These are phyloP conservation scores for Gastrophysa polygoni DNA, from an alignment of 2,888 invertebrate species.

Conservation along the genomic window DNA sequence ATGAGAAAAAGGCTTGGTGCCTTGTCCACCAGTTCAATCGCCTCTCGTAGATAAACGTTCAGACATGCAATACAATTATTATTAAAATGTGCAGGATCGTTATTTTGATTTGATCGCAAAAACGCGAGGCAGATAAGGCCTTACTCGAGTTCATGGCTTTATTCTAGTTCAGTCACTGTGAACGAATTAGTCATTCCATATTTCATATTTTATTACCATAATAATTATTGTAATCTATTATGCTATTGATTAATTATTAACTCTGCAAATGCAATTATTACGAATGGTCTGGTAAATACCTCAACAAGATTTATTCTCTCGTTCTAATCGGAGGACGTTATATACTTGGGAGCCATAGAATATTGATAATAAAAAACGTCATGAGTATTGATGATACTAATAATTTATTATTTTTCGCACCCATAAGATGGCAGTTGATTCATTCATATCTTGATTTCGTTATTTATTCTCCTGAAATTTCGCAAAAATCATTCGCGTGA, in stretches of 20 bases:
- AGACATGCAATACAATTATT: conserved; percentile 40
- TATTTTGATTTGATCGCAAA: conserved; percentile 40
- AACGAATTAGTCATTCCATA: conserved; percentile 30
- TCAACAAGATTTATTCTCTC: not conserved
- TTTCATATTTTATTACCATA: conserved; percentile 18
- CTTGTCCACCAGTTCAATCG: conserved; percentile 33
- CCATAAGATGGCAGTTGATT: too few species aligned
- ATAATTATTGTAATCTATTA: conserved; percentile 18
- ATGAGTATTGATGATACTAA: not conserved
- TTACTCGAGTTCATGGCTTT: conserved; percentile 37
- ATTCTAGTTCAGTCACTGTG: conserved; percentile 41
- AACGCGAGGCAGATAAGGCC: conserved; percentile 36
- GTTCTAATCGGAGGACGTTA: too few species aligned
- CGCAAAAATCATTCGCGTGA: too few species aligned
- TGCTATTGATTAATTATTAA: conserved; percentile 15
- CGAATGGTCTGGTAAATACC: conserved; percentile 1
- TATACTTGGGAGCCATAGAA: too few species aligned
- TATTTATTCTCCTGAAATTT: too few species aligned
- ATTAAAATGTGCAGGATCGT: conserved; percentile 39
- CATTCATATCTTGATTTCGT: too few species aligned
- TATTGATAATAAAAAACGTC: not conserved
- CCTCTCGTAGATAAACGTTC: conserved; percentile 36
- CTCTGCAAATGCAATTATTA: conserved; percentile 9
- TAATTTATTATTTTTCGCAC: too few species aligned
- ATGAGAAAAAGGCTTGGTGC: not conserved